A percentile compares a stretch with the other conserved stretches of the same genome.
Evolutionary conservation across 2,888 invertebrate species (phyloP).

Genomic region (Chloromyia formosa): DNA sequence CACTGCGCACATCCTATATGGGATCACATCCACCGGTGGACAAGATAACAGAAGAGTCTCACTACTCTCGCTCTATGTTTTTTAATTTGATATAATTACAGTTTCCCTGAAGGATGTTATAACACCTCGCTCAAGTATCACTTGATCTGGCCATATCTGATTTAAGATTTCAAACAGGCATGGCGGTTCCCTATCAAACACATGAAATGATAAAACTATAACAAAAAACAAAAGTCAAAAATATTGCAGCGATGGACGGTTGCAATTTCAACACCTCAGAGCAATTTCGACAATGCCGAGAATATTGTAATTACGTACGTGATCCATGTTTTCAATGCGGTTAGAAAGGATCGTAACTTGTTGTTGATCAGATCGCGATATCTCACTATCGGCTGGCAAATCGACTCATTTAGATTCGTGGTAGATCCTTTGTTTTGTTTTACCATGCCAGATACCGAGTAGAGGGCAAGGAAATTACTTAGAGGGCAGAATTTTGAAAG

Average conservation of each 20-base stretch:
- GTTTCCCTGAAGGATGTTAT: constrained; percentile 42
- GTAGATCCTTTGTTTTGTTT: no score
- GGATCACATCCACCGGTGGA: neutral
- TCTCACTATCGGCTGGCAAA: constrained; percentile 15
- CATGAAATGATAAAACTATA: neutral
- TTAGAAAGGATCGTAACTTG: constrained; percentile 34
- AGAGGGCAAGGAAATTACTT: constrained; percentile 26
- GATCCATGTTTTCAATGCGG: constrained; percentile 39
- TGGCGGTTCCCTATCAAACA: neutral
- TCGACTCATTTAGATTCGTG: neutral
- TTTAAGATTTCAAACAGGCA: constrained; percentile 16
- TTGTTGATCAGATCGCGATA: constrained; percentile 24
- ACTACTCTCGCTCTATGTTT: constrained; percentile 15
- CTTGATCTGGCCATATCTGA: constrained; percentile 34
- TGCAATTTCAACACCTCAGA: constrained; percentile 40
- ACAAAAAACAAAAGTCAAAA: neutral
- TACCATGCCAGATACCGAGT: neutral
- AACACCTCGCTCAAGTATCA: constrained; percentile 45
- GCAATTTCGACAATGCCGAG: constrained; percentile 46
- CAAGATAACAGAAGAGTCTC: constrained; percentile 35
- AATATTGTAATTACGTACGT: constrained; percentile 47
- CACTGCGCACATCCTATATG: neutral
- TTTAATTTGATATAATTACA: constrained; percentile 48
- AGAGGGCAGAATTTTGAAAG: neutral
- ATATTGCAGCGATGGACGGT: neutral